phyloP scores from a whole-genome alignment of 2,888 invertebrate genomes.

The Spatulosminthurus flaviceps region DNA sequence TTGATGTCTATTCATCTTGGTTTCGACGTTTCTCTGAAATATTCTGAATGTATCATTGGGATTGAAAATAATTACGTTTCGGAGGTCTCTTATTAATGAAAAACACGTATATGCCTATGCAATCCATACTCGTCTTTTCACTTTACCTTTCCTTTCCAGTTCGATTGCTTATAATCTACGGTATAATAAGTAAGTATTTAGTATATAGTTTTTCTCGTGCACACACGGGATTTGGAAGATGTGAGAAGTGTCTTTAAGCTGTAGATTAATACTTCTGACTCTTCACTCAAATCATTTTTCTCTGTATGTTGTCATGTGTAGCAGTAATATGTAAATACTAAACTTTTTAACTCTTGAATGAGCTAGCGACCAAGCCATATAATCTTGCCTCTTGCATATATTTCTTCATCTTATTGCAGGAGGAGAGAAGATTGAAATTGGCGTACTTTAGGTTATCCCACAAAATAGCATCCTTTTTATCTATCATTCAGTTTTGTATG shows the following conservation, averaged over 20 bases:
- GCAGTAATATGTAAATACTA: not conserved
- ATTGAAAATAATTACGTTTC: constrained; percentile 37
- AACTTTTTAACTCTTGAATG: not conserved
- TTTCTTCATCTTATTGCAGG: too few relatives aligned
- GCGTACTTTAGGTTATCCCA: not conserved
- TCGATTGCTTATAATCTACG: not conserved
- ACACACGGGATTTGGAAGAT: not conserved
- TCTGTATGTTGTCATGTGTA: not conserved
- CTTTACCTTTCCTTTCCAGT: not conserved
- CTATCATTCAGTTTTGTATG: too few relatives aligned
- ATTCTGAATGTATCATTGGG: constrained; percentile 35
- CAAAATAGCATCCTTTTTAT: too few relatives aligned
- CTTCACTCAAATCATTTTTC: not conserved
- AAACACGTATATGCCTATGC: constrained; percentile 29
- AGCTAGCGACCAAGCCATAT: not conserved
- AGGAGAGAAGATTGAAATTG: not conserved
- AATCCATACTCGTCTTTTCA: not conserved
- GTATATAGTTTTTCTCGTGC: not conserved
- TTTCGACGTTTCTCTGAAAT: constrained; percentile 37
- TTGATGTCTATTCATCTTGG: constrained; percentile 37
- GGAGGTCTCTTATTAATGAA: constrained; percentile 39
- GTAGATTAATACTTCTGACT: not conserved
- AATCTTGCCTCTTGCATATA: not conserved
- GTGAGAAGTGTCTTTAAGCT: not conserved
- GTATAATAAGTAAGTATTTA: not conserved